Evolutionary conservation across 2,113 vertebrate species (phyloP).

Genomic region (Campylomormyrus numenius): DNA sequence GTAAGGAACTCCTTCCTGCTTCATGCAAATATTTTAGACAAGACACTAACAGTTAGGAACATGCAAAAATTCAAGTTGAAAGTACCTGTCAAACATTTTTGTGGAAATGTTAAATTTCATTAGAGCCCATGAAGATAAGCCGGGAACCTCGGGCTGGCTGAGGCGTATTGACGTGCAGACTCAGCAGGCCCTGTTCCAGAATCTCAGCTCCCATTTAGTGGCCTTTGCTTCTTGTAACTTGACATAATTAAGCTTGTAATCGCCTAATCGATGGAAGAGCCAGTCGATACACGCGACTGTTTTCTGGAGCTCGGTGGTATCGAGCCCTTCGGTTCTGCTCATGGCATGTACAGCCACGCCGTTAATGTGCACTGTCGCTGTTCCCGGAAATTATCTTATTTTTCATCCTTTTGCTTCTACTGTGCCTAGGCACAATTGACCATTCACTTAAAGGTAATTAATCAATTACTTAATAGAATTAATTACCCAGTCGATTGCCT

Average conservation of each 20-base stretch:
- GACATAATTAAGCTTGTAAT: slow-evolving; percentile 22
- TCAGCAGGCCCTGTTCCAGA: not conserved
- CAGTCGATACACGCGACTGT: slow-evolving; percentile 7
- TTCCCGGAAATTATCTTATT: not conserved
- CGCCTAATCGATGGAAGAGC: not conserved
- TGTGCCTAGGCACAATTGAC: slow-evolving; percentile 4
- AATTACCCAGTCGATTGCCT: not conserved
- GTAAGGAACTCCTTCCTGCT: not conserved
- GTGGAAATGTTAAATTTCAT: not conserved
- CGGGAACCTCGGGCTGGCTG: not conserved
- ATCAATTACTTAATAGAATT: slow-evolving; percentile 14
- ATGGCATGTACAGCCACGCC: not conserved
- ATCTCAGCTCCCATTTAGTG: not conserved
- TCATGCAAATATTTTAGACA: not conserved
- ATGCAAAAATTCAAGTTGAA: not conserved
- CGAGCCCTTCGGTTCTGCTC: not conserved
- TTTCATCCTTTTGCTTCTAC: not conserved
- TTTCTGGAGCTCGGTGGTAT: not conserved
- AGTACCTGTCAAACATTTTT: not conserved
- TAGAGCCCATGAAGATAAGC: not conserved
- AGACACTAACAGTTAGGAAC: not conserved
- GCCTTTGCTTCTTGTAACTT: slow-evolving; percentile 8
- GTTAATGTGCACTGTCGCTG: not conserved
- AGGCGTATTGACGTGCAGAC: not conserved
- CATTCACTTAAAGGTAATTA: slow-evolving; percentile 9